These are phyloP conservation scores for Euproctis similis DNA, from an alignment of 2,888 invertebrate genomes.

Conservation along the genomic window DNA sequence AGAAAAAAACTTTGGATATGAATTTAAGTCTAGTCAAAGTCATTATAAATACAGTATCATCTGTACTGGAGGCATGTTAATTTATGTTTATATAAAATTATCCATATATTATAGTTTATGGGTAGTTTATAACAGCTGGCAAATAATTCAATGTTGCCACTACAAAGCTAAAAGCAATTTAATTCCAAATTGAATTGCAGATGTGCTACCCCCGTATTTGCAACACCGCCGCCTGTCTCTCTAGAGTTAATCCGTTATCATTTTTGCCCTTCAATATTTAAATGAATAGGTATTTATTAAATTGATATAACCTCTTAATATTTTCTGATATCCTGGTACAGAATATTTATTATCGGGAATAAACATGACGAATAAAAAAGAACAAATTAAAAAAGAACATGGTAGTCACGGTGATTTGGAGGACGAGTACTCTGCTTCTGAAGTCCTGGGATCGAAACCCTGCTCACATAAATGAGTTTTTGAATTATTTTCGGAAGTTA, in stretches of 20 bases:
- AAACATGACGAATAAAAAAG: no score
- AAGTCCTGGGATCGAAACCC: no score
- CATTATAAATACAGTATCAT: conserved; percentile 11
- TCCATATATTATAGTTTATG: conserved; percentile 47
- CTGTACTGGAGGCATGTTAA: conserved; percentile 14
- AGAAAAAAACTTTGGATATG: no score
- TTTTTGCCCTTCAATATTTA: conserved; percentile 21
- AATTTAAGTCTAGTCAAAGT: no score
- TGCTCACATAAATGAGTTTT: no score
- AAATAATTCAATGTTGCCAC: conserved; percentile 47
- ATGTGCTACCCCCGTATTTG: conserved; percentile 36
- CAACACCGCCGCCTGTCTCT: conserved; percentile 15
- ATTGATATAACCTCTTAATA: conserved; percentile 9
- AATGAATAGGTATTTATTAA: conserved; percentile 12
- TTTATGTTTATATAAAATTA: conserved; percentile 48
- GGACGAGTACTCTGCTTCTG: no score
- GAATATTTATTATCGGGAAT: no score
- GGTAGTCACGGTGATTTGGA: no score
- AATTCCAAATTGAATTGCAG: conserved; percentile 52
- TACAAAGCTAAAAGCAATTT: conserved; percentile 43
- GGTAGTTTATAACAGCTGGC: conserved; percentile 52
- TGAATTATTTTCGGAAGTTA: no score
- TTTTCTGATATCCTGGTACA: conserved; percentile 14
- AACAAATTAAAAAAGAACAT: no score
- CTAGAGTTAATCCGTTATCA: conserved; percentile 20